These are phyloP conservation scores for Homarus americanus DNA, from an alignment of 1,140 invertebrate genomes.

Conservation along the genomic window DNA sequence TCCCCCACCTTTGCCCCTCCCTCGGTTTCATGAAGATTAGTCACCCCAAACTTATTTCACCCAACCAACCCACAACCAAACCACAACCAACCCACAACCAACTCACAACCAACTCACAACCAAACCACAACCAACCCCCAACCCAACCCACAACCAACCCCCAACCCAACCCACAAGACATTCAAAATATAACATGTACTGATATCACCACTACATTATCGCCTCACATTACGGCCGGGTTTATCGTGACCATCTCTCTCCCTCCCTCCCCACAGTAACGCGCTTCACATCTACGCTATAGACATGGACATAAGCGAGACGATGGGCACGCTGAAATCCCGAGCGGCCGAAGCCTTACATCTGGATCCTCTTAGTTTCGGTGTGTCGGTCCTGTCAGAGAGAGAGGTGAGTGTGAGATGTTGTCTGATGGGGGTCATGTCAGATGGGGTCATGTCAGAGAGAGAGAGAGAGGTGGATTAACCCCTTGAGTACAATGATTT, in stretches of 20 bases:
- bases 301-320: conserved; percentile 58
- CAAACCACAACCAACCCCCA: background rate
- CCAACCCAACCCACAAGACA: background rate
- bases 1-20: no score
- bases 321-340: conserved; percentile 39
- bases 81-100: background rate
- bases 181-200: background rate
- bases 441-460: no score
- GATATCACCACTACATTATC: background rate
- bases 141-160: background rate
- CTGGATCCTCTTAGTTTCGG: conserved; percentile 11
- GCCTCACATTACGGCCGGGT: no score
- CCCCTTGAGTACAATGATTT: no score
- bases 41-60: background rate
- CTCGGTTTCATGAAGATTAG: no score
- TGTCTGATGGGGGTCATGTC: no score
- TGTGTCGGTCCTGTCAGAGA: conserved; percentile 39
- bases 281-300: conserved; percentile 50
- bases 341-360: conserved; percentile 28
- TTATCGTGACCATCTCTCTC: no score
- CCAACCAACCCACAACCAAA: background rate
- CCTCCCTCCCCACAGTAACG: background rate
- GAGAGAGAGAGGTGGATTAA: no score
- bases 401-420: conserved; percentile 16
- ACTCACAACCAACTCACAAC: background rate